Conservation (phyloP, 2,888 invertebrate genomes). For the Acrobasis repandana region DNA sequence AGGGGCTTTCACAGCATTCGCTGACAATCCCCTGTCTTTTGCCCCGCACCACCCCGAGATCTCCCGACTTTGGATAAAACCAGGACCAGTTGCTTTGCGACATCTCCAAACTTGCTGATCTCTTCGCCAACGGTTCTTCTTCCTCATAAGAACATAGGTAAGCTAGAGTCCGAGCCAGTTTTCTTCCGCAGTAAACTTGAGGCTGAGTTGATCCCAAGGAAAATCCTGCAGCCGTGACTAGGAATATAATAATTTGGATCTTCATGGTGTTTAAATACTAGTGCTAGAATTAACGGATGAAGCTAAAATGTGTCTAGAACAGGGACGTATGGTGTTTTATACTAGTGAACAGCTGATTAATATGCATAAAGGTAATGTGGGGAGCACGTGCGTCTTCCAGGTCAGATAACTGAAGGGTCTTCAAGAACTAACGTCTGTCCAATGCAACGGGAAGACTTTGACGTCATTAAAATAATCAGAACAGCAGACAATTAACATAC, state of each 20-base stretch:
- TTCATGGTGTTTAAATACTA: slow-evolving; percentile 16
- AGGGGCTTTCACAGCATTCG: slow-evolving; percentile 16
- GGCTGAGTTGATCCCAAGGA: background rate
- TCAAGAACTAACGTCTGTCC: background rate
- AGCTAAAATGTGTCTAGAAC: slow-evolving; percentile 3
- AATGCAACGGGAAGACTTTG: slow-evolving; percentile 1
- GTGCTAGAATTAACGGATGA: background rate
- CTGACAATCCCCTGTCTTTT: slow-evolving; percentile 16
- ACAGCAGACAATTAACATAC: background rate
- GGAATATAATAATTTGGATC: slow-evolving; percentile 4
- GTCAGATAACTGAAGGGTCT: slow-evolving; percentile 2
- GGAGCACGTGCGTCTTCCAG: slow-evolving; percentile 7
- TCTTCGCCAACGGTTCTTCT: background rate
- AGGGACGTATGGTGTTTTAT: slow-evolving; percentile 9
- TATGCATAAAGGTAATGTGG: slow-evolving; percentile 18
- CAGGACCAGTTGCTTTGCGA: slow-evolving; percentile 6
- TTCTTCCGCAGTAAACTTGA: slow-evolving; percentile 9
- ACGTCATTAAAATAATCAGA: slow-evolving; percentile 11
- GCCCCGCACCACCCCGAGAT: slow-evolving; percentile 1
- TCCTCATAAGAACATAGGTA: slow-evolving; percentile 9
- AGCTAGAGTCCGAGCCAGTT: background rate
- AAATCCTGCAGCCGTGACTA: background rate
- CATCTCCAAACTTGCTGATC: background rate
- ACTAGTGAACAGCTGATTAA: slow-evolving; percentile 16
- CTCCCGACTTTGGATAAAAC: slow-evolving; percentile 8